Percentiles rank a stretch among this genome's conserved stretches.
phyloP scores from a whole-genome alignment of 2,797 vertebrate species.

The Anniella stebbinsi region DNA sequence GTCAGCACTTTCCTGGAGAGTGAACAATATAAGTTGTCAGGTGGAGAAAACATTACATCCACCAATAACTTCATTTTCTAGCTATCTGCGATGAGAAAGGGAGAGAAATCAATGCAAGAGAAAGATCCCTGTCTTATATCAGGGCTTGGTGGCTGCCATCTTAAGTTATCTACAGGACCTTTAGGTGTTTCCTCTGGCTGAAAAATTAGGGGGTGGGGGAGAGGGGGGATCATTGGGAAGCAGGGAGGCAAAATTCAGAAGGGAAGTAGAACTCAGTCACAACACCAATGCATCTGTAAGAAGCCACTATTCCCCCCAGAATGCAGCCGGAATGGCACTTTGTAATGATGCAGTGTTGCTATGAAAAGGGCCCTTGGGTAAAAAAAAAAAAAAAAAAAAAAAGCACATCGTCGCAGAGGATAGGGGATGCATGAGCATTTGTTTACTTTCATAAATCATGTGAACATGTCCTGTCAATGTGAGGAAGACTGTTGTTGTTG shows the following conservation, averaged over 20 bases:
- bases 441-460: too few species aligned
- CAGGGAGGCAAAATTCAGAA: neutral
- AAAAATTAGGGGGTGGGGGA: neutral
- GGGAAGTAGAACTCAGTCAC: neutral
- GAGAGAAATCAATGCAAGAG: constrained; percentile 18
- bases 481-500: too few species aligned
- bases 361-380: neutral
- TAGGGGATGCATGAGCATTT: too few species aligned
- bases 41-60: constrained; percentile 13
- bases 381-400: too few species aligned
- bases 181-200: neutral
- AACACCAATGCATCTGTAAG: neutral
- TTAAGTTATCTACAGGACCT: too few species aligned
- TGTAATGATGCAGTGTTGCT: neutral
- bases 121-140: neutral
- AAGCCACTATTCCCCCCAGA: neutral
- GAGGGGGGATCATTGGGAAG: neutral
- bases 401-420: too few species aligned
- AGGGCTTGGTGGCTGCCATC: neutral
- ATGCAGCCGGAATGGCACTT: neutral
- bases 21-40: constrained; percentile 29
- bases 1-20: constrained; percentile 33
- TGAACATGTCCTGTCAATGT: too few species aligned
- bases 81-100: neutral
- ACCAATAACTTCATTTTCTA: constrained; percentile 44